Evolutionary conservation across 2,113 vertebrate species (phyloP).

Genomic region (Pimephales promelas): DNA sequence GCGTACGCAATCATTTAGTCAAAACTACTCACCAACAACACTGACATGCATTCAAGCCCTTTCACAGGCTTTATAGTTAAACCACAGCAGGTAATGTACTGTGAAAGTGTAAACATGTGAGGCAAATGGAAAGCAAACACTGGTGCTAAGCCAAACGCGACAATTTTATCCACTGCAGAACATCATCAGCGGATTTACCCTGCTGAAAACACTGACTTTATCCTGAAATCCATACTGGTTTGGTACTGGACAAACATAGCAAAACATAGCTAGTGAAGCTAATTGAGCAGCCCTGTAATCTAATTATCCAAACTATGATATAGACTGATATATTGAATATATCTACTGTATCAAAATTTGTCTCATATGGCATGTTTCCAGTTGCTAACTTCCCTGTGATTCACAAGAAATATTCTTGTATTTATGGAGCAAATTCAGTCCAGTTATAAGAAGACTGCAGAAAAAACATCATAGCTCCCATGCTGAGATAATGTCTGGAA

Average conservation of each 20-base stretch:
- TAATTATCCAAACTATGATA: background rate
- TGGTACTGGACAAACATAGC: background rate
- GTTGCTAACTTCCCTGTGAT: background rate
- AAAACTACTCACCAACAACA: slow-evolving; percentile 17
- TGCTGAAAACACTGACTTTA: background rate
- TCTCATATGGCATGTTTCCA: background rate
- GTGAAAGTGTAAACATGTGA: slow-evolving; percentile 25
- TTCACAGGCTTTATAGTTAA: slow-evolving; percentile 16
- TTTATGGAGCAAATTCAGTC: background rate
- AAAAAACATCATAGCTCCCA: background rate
- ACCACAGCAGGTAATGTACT: slow-evolving; percentile 2
- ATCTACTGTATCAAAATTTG: background rate
- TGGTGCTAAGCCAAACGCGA: background rate
- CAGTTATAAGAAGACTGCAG: background rate
- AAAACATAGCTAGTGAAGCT: background rate
- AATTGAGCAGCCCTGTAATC: background rate
- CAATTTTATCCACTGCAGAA: slow-evolving; percentile 7
- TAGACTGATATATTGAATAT: background rate
- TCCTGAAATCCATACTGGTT: background rate
- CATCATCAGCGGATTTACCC: background rate
- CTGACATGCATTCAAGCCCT: slow-evolving; percentile 3
- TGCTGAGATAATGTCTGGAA: slow-evolving; percentile 27
- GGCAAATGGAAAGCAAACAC: background rate
- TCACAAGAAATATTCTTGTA: background rate
- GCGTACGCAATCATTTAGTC: background rate